Percentiles rank a stretch among this genome's conserved stretches.
Evolutionary conservation across 2,113 vertebrate genomes (phyloP).

Genomic region (Triplophysa tibetana): DNA sequence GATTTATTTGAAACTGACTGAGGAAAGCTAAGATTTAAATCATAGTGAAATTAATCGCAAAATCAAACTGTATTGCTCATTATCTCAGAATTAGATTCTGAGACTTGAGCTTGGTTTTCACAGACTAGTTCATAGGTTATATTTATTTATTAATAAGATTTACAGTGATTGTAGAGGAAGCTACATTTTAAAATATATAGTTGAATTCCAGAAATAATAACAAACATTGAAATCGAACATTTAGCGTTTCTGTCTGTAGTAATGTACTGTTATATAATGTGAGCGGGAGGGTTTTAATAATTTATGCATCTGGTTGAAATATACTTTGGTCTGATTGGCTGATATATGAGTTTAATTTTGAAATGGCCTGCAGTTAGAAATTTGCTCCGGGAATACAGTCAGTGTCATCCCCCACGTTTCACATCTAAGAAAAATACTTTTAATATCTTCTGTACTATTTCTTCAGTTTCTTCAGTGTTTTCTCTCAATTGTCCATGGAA

Average conservation of each 20-base stretch:
- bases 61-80: too few relatives aligned
- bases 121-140: too few relatives aligned
- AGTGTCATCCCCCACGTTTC: not conserved
- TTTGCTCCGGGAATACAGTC: not conserved
- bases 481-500: not conserved
- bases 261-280: not conserved
- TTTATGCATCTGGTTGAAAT: not conserved
- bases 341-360: constrained; percentile 28
- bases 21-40: too few relatives aligned
- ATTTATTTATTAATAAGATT: too few relatives aligned
- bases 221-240: not conserved
- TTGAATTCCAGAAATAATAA: too few relatives aligned
- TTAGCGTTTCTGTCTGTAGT: not conserved
- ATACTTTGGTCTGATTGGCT: not conserved
- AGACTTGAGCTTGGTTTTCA: too few relatives aligned
- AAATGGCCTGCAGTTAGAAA: constrained; percentile 4
- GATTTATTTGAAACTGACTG: too few relatives aligned
- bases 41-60: too few relatives aligned
- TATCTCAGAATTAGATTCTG: too few relatives aligned
- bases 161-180: too few relatives aligned
- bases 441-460: not conserved
- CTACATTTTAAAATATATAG: too few relatives aligned
- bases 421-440: not conserved
- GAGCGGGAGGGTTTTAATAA: not conserved
- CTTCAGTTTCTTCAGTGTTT: not conserved